phyloP scores from a whole-genome alignment of 2,888 invertebrate genomes.

The Oscheius sp. region DNA sequence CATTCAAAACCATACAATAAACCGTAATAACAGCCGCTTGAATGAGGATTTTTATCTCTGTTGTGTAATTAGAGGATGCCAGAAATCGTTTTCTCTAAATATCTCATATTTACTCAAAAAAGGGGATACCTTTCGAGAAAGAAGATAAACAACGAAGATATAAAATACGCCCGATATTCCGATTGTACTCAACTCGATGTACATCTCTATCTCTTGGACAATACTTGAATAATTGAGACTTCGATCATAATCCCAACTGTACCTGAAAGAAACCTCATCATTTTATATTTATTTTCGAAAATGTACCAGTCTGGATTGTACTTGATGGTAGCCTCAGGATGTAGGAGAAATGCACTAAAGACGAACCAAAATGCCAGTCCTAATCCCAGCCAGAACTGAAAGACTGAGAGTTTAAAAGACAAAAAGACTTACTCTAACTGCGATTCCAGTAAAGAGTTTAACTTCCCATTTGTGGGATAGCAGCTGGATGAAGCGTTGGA shows the following conservation, averaged over 20 bases:
- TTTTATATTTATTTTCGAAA: background rate
- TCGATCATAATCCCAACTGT: background rate
- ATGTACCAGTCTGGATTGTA: background rate
- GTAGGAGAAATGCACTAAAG: background rate
- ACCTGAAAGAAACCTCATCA: background rate
- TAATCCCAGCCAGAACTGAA: background rate
- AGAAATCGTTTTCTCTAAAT: slow-evolving; percentile 28
- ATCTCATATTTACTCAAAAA: background rate
- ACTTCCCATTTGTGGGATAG: slow-evolving; percentile 1
- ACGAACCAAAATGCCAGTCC: background rate
- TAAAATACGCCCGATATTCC: background rate
- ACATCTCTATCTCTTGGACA: background rate
- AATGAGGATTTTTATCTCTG: slow-evolving; percentile 59
- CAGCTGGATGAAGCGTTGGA: background rate
- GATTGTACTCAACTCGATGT: background rate
- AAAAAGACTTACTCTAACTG: background rate
- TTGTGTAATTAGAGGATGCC: slow-evolving; percentile 13
- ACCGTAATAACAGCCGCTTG: slow-evolving; percentile 60
- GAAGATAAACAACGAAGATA: background rate
- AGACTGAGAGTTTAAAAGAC: background rate
- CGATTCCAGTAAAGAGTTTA: background rate
- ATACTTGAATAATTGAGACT: background rate
- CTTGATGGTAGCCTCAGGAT: background rate
- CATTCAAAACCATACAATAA: slow-evolving; percentile 59
- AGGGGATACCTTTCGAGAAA: background rate